Evolutionary conservation across 2,113 vertebrate species (phyloP).

Genomic region (Embiotoca jacksoni): DNA sequence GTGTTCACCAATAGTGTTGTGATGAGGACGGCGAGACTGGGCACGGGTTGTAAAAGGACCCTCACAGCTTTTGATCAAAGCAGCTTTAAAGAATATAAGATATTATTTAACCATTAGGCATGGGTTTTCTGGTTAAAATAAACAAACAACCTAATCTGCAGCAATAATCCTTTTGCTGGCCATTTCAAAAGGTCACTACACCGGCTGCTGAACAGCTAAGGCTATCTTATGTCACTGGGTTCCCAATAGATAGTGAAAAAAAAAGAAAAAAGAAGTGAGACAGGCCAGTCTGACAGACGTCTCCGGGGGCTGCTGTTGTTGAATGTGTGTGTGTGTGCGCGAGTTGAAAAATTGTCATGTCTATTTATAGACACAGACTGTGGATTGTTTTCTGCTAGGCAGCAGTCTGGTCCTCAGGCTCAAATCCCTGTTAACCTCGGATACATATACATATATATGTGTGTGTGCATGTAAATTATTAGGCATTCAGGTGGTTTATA

Average conservation of each 20-base stretch:
- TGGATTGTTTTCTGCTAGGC: constrained; percentile 54
- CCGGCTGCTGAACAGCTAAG: background rate
- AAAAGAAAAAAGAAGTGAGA: background rate
- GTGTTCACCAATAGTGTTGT: too few species aligned
- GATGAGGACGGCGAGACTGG: too few species aligned
- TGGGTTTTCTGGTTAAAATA: background rate
- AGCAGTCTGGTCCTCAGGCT: constrained; percentile 31
- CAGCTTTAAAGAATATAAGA: too few species aligned
- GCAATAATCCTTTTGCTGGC: background rate
- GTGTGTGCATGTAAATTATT: background rate
- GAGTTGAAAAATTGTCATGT: constrained; percentile 54
- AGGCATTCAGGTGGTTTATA: background rate
- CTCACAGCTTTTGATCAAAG: too few species aligned
- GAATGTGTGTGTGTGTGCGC: constrained; percentile 29
- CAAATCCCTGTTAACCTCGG: constrained; percentile 17
- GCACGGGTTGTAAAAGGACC: too few species aligned
- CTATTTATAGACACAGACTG: constrained; percentile 71
- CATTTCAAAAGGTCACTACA: background rate
- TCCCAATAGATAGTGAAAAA: background rate
- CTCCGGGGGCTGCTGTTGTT: constrained; percentile 50
- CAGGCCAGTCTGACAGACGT: constrained; percentile 36
- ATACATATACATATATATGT: background rate
- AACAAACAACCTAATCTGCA: background rate
- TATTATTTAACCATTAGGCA: too few species aligned
- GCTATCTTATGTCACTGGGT: background rate